Percentiles rank a stretch among this genome's conserved stretches.
Evolutionary conservation across 1,140 invertebrate species (phyloP).

Genomic region (Drosophila busckii): DNA sequence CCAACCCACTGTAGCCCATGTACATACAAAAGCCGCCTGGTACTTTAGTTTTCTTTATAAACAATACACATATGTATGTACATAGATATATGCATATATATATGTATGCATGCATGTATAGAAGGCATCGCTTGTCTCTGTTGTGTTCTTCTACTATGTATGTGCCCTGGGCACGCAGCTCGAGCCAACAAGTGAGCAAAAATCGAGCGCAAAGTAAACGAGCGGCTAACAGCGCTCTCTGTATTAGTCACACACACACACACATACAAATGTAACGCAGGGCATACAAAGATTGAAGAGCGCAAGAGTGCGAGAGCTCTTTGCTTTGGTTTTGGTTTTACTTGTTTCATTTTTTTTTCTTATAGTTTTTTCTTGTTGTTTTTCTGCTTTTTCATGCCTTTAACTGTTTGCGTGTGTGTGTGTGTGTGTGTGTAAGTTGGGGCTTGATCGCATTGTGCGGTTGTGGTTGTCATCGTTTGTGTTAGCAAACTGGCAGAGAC

Average conservation of each 20-base stretch:
- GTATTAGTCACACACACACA: constrained; percentile 15
- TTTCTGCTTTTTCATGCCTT: background rate
- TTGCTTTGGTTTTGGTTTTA: background rate
- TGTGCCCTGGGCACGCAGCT: constrained; percentile 1
- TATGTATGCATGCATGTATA: background rate
- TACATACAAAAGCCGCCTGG: no score
- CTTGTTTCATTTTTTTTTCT: no score
- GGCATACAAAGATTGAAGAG: no score
- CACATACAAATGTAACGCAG: no score
- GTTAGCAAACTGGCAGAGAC: constrained; percentile 49
- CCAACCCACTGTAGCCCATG: no score
- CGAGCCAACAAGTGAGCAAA: constrained; percentile 34
- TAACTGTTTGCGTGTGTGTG: background rate
- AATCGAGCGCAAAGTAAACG: constrained; percentile 50
- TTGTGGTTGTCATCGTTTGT: constrained; percentile 32
- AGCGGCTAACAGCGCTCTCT: constrained; percentile 25
- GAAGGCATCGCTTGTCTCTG: constrained; percentile 9
- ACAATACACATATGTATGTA: background rate
- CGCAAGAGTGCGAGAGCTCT: no score
- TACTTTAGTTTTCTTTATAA: no score
- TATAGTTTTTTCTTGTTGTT: no score
- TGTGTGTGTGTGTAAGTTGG: constrained; percentile 14
- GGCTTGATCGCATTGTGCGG: constrained; percentile 35
- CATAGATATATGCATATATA: background rate
- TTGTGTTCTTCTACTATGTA: constrained; percentile 32